Conservation (phyloP, 30 jellyfish, hydroid and myxozoan species). For the Chironex yamaguchii region DNA sequence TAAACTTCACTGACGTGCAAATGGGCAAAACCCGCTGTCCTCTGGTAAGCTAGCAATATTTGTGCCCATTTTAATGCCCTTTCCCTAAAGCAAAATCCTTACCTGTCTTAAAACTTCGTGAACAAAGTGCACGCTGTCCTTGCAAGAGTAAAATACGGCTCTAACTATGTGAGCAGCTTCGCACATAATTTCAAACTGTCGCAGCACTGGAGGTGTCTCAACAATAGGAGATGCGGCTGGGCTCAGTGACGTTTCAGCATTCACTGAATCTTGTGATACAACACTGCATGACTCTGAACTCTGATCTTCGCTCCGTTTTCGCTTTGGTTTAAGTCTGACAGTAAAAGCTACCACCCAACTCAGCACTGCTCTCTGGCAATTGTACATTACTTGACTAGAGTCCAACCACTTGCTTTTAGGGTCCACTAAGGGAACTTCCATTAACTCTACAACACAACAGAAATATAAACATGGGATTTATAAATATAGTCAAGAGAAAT, state of each 20-base stretch:
- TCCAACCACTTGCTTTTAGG: neutral
- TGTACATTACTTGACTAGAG: neutral
- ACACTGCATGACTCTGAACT: constrained; percentile 35
- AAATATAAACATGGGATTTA: neutral
- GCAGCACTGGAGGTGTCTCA: constrained; percentile 29
- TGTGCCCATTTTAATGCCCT: no score
- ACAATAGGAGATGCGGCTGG: constrained; percentile 44
- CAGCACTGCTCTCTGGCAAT: constrained; percentile 88
- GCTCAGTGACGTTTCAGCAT: constrained; percentile 7
- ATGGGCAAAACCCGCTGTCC: no score
- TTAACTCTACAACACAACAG: constrained; percentile 33
- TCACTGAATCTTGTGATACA: constrained; percentile 10
- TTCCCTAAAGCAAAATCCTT: no score
- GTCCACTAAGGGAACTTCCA: constrained; percentile 31
- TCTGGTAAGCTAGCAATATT: no score
- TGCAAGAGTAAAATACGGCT: constrained; percentile 79
- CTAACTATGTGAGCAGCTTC: constrained; percentile 89
- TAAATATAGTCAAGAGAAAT: neutral
- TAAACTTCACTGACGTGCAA: no score
- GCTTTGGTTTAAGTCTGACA: constrained; percentile 58
- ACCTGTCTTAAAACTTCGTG: constrained; percentile 96
- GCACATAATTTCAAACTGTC: constrained; percentile 65
- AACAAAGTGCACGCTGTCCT: constrained; percentile 79
- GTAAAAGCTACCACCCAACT: constrained; percentile 94
- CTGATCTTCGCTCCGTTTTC: constrained; percentile 42